Conservation (phyloP, 2,797 vertebrate genomes). For the Phrynocephalus forsythii region DNA sequence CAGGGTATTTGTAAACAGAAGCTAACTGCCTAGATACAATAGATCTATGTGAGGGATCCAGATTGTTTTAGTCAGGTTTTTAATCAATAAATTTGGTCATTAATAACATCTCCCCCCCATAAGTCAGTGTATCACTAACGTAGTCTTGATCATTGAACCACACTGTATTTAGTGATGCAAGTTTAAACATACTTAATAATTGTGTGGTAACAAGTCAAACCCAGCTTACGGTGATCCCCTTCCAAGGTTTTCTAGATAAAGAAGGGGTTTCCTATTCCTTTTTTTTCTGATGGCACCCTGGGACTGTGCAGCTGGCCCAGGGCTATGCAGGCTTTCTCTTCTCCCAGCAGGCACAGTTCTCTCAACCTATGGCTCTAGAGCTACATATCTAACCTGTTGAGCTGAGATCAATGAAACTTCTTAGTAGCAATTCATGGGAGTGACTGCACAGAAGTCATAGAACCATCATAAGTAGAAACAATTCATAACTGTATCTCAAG, state of each 20-base stretch:
- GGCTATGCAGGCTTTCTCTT: too few relatives aligned
- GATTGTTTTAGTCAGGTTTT: not conserved
- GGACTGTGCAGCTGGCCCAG: too few relatives aligned
- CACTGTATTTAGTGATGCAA: not conserved
- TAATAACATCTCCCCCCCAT: not conserved
- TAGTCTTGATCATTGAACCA: not conserved
- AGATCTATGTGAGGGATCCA: not conserved
- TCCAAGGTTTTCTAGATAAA: too few relatives aligned
- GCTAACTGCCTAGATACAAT: not conserved
- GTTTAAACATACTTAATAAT: not conserved
- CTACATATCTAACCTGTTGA: too few relatives aligned
- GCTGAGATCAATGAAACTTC: not conserved
- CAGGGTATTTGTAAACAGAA: not conserved
- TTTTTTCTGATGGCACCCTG: too few relatives aligned
- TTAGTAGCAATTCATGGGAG: not conserved
- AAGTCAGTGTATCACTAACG: not conserved
- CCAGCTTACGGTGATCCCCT: too few relatives aligned
- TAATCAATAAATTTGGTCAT: not conserved
- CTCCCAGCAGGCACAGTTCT: too few relatives aligned
- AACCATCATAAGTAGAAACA: not conserved
- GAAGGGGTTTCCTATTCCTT: too few relatives aligned
- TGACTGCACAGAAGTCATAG: not conserved
- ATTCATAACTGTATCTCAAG: too few relatives aligned
- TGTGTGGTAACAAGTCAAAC: too few relatives aligned
- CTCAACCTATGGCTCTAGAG: too few relatives aligned